A percentile compares a stretch with the other conserved stretches of the same genome.
Conservation (phyloP, 2,888 invertebrate genomes). For the Calameuta pallipes region DNA sequence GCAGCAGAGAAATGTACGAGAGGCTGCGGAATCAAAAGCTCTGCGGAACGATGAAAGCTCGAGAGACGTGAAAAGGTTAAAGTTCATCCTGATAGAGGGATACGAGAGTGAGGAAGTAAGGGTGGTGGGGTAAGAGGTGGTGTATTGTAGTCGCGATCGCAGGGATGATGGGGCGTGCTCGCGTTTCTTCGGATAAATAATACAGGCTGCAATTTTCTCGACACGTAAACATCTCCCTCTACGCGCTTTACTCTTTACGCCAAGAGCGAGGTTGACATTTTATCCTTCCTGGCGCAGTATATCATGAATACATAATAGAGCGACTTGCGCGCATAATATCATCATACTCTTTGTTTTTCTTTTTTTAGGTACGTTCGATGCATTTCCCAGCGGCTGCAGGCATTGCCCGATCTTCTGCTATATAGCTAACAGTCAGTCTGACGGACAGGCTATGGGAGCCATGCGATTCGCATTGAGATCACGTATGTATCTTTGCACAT, state of each 20-base stretch:
- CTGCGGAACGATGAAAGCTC: not conserved
- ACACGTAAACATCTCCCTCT: not conserved
- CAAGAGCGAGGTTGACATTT: not conserved
- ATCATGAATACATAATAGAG: not conserved
- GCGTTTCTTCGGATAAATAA: not conserved
- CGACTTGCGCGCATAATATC: conserved; percentile 10
- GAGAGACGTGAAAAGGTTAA: not conserved
- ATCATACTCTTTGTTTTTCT: conserved; percentile 32
- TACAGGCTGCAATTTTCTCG: not conserved
- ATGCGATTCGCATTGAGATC: conserved; percentile 37
- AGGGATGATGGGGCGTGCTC: not conserved
- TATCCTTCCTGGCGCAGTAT: not conserved
- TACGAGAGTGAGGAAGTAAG: not conserved
- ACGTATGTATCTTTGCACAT: conserved; percentile 43
- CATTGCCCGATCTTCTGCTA: not conserved
- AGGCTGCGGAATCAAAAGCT: not conserved
- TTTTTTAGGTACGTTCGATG: conserved; percentile 43
- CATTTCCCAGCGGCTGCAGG: conserved; percentile 12
- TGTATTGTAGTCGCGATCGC: not conserved
- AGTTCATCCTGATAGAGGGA: not conserved
- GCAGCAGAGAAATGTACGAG: not conserved
- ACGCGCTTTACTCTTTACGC: not conserved
- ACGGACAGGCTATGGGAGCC: conserved; percentile 7
- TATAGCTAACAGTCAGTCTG: not conserved
- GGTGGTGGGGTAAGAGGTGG: no score